Conservation (phyloP, 2,797 vertebrate species). For the Gallinago nigripennis region DNA sequence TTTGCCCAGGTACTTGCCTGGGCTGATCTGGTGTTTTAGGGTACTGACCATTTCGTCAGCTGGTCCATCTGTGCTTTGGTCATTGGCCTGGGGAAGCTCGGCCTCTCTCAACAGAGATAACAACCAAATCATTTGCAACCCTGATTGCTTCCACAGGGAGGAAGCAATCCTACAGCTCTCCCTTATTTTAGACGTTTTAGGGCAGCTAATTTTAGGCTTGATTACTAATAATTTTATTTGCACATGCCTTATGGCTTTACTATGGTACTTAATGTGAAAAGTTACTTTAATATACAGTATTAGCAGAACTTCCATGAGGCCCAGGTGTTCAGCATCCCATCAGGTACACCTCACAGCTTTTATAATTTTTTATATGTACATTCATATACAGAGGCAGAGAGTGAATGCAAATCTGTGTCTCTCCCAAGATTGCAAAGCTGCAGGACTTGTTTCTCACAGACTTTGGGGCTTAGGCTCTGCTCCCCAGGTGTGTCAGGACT, state of each 20-base stretch:
- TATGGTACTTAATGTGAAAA: neutral
- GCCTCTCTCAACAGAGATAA: neutral
- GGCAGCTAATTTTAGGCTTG: neutral
- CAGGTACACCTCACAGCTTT: neutral
- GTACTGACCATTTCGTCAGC: neutral
- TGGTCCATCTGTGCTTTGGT: neutral
- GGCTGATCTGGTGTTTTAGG: neutral
- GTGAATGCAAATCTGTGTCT: rapidly evolving
- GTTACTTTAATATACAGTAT: neutral
- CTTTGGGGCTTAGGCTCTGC: neutral
- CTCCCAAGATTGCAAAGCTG: neutral
- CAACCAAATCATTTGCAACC: neutral
- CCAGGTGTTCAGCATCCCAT: neutral
- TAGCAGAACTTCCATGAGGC: neutral
- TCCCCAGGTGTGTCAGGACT: neutral
- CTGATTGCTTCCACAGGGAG: neutral
- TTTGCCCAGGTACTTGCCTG: neutral
- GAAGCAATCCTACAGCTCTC: neutral
- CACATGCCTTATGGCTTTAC: neutral
- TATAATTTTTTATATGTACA: neutral
- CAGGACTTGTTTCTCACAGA: neutral
- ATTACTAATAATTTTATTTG: neutral
- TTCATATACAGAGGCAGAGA: neutral
- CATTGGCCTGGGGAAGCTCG: neutral
- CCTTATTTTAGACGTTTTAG: neutral